Evolutionary conservation across 1,140 invertebrate species (phyloP).

Genomic region (Idris sp.): DNA sequence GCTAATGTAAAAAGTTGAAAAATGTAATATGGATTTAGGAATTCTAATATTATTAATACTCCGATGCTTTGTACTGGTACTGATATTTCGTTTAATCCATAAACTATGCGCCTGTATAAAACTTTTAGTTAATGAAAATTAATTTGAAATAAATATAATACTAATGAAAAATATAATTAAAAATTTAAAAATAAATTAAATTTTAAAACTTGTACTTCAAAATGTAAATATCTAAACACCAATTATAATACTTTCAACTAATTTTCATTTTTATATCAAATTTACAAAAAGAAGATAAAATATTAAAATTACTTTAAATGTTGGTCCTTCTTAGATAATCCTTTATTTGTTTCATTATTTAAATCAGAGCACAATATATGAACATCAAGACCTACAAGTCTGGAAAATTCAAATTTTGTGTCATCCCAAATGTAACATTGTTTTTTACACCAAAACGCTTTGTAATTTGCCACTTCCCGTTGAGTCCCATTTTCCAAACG

Average conservation of each 20-base stretch:
- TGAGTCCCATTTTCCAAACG: constrained; percentile 75
- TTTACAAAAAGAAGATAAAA: no score
- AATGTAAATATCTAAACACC: no score
- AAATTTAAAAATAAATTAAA: no score
- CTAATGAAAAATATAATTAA: no score
- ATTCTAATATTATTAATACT: constrained; percentile 86
- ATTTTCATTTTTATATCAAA: neutral
- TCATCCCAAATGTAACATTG: constrained; percentile 84
- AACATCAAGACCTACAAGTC: constrained; percentile 83
- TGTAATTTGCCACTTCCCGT: constrained; percentile 69
- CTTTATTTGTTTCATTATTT: constrained; percentile 78
- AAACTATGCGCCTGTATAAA: constrained; percentile 83
- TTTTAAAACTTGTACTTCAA: no score
- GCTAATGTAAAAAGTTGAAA: constrained; percentile 93
- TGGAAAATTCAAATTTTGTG: constrained; percentile 80
- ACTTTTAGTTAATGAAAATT: no score
- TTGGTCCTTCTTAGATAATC: constrained; percentile 79
- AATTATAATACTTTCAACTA: no score
- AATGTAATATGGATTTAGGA: constrained; percentile 97
- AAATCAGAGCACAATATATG: constrained; percentile 81
- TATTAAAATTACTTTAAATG: constrained; percentile 70
- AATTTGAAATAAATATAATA: no score
- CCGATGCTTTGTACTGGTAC: constrained; percentile 86
- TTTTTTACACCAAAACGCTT: constrained; percentile 84
- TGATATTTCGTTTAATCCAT: constrained; percentile 89